Evolutionary conservation across 2,888 invertebrate genomes (phyloP).

Genomic region (Deilephila elpenor): DNA sequence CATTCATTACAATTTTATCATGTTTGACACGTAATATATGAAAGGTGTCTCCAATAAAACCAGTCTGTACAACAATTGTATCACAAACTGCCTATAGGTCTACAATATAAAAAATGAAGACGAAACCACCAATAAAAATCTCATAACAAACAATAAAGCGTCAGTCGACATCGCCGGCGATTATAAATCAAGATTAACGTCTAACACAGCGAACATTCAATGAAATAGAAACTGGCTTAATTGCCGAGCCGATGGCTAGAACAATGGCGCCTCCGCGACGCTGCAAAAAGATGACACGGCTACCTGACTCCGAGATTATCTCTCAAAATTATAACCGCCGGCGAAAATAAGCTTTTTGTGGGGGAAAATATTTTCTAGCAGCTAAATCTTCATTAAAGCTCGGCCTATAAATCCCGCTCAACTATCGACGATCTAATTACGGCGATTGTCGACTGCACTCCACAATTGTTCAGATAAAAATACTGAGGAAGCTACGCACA

Average conservation of each 20-base stretch:
- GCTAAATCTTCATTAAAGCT: constrained; percentile 79
- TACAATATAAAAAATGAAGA: not conserved
- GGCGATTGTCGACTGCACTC: constrained; percentile 35
- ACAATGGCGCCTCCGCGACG: constrained; percentile 41
- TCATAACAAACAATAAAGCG: not conserved
- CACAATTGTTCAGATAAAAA: constrained; percentile 18
- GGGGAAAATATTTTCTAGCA: constrained; percentile 55
- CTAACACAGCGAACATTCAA: constrained; percentile 19
- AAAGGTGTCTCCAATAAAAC: no score
- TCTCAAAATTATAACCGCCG: constrained; percentile 69
- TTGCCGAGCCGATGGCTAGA: constrained; percentile 31
- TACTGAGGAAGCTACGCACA: constrained; percentile 34
- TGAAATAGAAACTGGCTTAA: constrained; percentile 26
- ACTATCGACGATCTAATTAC: constrained; percentile 70
- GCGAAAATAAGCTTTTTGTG: constrained; percentile 65
- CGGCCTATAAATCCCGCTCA: constrained; percentile 66
- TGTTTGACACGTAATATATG: no score
- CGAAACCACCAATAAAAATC: not conserved
- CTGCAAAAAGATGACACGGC: constrained; percentile 62
- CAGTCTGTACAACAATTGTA: no score
- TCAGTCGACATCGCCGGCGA: not conserved
- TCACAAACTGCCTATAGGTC: not conserved
- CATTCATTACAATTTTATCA: no score
- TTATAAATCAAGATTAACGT: constrained; percentile 21
- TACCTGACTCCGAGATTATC: constrained; percentile 67